Base-by-base conservation (phyloP, 2,797 vertebrate species). In the Crocidura indochinensis region DNA sequence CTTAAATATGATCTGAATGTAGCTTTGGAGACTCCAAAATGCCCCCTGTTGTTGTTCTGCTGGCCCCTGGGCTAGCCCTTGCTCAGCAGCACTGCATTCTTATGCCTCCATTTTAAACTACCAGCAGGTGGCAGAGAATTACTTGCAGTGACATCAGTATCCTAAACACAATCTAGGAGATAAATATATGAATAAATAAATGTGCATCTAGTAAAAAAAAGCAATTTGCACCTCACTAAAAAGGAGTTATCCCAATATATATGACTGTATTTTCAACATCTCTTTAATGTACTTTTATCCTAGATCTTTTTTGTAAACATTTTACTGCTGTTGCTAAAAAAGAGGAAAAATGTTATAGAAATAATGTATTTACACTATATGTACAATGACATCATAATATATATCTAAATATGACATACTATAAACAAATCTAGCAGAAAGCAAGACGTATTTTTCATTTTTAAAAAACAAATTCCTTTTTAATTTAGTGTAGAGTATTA, bases 371-470 rank as follows among this genome's bases (percentile, higher is more conserved):
- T 89, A 53, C 29, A 82, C 17, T 9, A 72, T 26, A 88, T 8
- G 31, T 1, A 89, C 1, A n/a, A 0, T 60, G 72, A 83, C 8
- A 51, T 8, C 72, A 83, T 26, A 87, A 68, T 77, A 62, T 74
- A 68, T 76, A 1, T 1, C 90, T 47, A 68, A 80, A 72, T 94
- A 76, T 91, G 46, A 74, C 65, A 29, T 11, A 81, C 56, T 53
- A 71, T 1, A 15, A 65, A 44, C 17, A 91, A 68, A 82, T 60
- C 69, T 62, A 71, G 79, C 76, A 8, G 31, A 85, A 31, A 29
- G 2, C 27, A 62, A 29, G 24, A 62, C 1, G 64, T 74, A 89
- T 71, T 90, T 85, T 84, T 1, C 17, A 84, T 73, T 49, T 51
- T 67, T 24, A 77, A 88, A 71, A 20, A 27, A 7, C 1, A 15